A percentile compares a stretch with the other conserved stretches of the same genome.
phyloP scores from a whole-genome alignment of 1,140 invertebrate species.

The Achatina immaculata region DNA sequence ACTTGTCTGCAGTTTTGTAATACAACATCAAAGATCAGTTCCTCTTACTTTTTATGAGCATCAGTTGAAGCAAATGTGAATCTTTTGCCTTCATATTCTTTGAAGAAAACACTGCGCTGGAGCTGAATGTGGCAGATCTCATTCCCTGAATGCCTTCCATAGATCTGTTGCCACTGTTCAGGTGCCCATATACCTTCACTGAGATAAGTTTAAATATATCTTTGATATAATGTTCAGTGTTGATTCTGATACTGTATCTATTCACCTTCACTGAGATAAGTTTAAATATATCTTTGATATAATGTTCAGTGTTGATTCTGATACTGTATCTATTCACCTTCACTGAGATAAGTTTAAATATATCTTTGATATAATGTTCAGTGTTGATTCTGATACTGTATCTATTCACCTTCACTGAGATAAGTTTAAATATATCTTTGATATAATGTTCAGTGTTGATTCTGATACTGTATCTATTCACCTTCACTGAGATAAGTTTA shows the following conservation, averaged over 20 bases:
- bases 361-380: too few species aligned
- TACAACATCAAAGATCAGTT: too few species aligned
- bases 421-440: too few species aligned
- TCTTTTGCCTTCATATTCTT: slow-evolving; percentile 96
- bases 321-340: slow-evolving; percentile 94
- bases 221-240: too few species aligned
- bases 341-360: slow-evolving; percentile 76
- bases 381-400: slow-evolving; percentile 96
- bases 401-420: slow-evolving; percentile 92
- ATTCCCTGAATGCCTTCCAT: slow-evolving; percentile 96
- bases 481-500: too few species aligned
- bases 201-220: slow-evolving; percentile 42
- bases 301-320: slow-evolving; percentile 98
- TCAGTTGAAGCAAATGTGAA: slow-evolving; percentile 98
- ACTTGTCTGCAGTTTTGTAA: too few species aligned
- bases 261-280: slow-evolving; percentile 89
- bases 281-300: too few species aligned
- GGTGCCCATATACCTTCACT: slow-evolving; percentile 95
- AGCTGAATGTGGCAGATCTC: slow-evolving; percentile 98
- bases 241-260: slow-evolving; percentile 97
- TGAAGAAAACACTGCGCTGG: slow-evolving; percentile 94
- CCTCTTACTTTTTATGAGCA: slow-evolving; percentile 92
- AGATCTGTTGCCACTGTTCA: slow-evolving; percentile 96
- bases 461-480: too few species aligned
- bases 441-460: too few species aligned